Evolutionary conservation across 2,888 invertebrate genomes (phyloP).

Genomic region (Deroplatys truncata): DNA sequence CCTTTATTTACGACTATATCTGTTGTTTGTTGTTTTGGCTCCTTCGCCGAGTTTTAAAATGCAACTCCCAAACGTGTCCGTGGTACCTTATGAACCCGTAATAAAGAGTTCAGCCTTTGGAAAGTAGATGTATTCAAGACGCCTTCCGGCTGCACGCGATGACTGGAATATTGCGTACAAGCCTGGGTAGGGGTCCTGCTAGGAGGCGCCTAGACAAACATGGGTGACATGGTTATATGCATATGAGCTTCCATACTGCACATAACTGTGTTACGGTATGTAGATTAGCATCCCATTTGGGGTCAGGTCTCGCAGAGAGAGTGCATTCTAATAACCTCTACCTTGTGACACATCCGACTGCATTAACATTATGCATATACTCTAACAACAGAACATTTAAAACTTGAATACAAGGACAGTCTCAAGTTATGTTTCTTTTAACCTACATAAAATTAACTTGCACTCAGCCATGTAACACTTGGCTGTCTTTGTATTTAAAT

Average conservation of each 20-base stretch:
- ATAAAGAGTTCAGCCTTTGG: background rate
- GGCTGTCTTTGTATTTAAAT: too few species aligned
- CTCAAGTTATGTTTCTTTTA: too few species aligned
- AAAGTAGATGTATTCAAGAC: background rate
- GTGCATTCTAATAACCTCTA: background rate
- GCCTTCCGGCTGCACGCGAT: background rate
- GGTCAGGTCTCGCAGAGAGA: background rate
- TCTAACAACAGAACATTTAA: background rate
- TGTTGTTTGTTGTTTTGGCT: background rate
- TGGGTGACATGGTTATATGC: background rate
- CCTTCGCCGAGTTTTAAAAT: background rate
- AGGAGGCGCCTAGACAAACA: background rate
- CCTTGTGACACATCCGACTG: background rate
- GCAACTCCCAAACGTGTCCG: background rate
- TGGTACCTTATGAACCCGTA: background rate
- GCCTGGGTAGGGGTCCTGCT: background rate
- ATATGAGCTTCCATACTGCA: too few species aligned
- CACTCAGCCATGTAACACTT: too few species aligned
- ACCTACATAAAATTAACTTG: too few species aligned
- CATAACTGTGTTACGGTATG: too few species aligned
- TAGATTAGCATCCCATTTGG: background rate
- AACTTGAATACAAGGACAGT: background rate
- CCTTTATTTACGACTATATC: background rate
- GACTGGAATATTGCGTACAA: too few species aligned
- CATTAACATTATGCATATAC: background rate